phyloP scores from a whole-genome alignment of 2,888 invertebrate genomes.

The Dendrolimus houi region DNA sequence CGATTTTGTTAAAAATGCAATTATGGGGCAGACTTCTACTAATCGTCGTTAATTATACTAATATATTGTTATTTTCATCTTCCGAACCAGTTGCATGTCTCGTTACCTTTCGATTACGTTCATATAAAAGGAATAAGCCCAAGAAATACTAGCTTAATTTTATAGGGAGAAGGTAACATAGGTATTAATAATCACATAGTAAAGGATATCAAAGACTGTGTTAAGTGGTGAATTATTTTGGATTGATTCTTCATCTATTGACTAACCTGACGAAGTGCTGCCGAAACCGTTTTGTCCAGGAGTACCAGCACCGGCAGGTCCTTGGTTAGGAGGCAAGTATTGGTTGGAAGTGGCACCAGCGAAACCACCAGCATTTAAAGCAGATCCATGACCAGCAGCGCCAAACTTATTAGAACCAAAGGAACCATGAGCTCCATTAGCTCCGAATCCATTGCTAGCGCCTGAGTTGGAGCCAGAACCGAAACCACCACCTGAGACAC shows the following conservation, averaged over 20 bases:
- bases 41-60: too few relatives aligned
- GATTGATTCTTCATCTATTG: not conserved
- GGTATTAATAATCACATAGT: too few relatives aligned
- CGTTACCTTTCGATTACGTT: too few relatives aligned
- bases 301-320: slow-evolving; percentile 28
- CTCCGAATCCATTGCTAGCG: slow-evolving; percentile 12
- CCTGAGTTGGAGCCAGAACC: slow-evolving; percentile 12
- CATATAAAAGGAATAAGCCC: slow-evolving; percentile 2
- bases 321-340: slow-evolving; percentile 57
- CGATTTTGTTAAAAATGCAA: too few relatives aligned
- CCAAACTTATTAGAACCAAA: slow-evolving; percentile 20
- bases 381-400: slow-evolving; percentile 10
- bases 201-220: too few relatives aligned
- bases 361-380: slow-evolving; percentile 21
- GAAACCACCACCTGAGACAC: slow-evolving; percentile 9
- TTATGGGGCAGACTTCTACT: too few relatives aligned
- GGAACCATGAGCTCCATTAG: slow-evolving; percentile 12
- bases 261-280: slow-evolving; percentile 19
- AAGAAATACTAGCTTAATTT: slow-evolving; percentile 9
- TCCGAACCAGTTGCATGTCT: too few relatives aligned
- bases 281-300: slow-evolving; percentile 18
- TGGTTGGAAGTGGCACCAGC: slow-evolving; percentile 52
- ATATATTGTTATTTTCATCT: too few relatives aligned
- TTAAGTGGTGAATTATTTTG: slow-evolving; percentile 1
- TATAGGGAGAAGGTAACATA: slow-evolving; percentile 16